These are phyloP conservation scores for Cyaniris semiargus DNA, from an alignment of 2,888 invertebrate species.

Conservation along the genomic window DNA sequence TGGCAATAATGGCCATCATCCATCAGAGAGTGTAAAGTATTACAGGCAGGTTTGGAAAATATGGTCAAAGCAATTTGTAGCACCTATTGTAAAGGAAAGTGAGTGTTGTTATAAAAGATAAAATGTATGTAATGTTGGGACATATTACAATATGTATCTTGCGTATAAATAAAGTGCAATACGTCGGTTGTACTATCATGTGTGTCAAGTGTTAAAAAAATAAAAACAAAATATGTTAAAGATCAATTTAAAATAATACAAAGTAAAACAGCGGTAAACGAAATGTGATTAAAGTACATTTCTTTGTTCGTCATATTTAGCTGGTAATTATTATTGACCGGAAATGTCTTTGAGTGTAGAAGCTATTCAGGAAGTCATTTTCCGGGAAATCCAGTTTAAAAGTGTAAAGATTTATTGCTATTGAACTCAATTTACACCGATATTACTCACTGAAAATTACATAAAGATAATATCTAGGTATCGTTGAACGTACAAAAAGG, in stretches of 20 bases:
- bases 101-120: not conserved
- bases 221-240: slow-evolving; percentile 8
- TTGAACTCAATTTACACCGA: not conserved
- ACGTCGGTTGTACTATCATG: not conserved
- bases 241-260: slow-evolving; percentile 8
- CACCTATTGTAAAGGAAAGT: not conserved
- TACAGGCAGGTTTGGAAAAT: not conserved
- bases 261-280: slow-evolving; percentile 8
- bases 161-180: not conserved
- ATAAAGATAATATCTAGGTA: not conserved
- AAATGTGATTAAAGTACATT: slow-evolving; percentile 11
- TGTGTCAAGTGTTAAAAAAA: not conserved
- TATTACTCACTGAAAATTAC: slow-evolving; percentile 9
- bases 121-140: not conserved
- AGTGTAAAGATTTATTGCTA: not conserved
- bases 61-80: not conserved
- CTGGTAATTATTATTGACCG: not conserved
- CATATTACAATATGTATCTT: too few relatives aligned
- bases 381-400: not conserved
- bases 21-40: not conserved
- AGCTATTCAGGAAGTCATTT: not conserved
- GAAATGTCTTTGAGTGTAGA: slow-evolving; percentile 15
- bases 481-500: not conserved
- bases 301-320: slow-evolving; percentile 5
- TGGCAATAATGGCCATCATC: not conserved